phyloP scores from a whole-genome alignment of 1,140 invertebrate species.

The Contarinia nasturtii region DNA sequence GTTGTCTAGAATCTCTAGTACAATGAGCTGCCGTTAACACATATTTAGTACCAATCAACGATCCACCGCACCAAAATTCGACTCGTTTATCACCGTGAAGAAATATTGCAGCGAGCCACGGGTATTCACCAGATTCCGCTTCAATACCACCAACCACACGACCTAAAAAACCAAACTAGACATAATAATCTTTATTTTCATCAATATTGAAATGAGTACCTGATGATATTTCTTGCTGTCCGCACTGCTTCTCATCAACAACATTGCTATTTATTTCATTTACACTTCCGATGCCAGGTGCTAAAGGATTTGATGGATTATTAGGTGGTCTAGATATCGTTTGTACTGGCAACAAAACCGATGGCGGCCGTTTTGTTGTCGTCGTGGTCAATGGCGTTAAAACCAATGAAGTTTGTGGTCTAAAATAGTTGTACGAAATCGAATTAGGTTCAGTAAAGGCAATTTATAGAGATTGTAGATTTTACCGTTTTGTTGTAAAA shows the following conservation, averaged over 20 bases:
- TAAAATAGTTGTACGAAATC: not conserved
- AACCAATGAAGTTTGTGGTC: conserved; percentile 9
- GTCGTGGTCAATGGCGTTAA: conserved; percentile 5
- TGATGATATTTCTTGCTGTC: conserved; percentile 57
- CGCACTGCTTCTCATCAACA: conserved; percentile 45
- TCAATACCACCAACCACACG: conserved; percentile 79
- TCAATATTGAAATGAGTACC: too few relatives aligned
- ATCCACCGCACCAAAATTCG: conserved; percentile 89
- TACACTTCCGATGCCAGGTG: not conserved
- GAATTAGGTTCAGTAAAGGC: not conserved
- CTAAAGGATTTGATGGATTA: not conserved
- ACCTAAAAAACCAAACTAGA: too few relatives aligned
- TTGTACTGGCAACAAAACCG: conserved; percentile 6
- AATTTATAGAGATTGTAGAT: not conserved
- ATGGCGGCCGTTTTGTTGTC: not conserved
- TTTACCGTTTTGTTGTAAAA: too few relatives aligned
- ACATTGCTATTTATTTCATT: conserved; percentile 18
- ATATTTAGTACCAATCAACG: conserved; percentile 57
- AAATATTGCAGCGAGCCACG: conserved; percentile 88
- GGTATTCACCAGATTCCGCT: conserved; percentile 63
- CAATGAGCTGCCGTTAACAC: conserved; percentile 86
- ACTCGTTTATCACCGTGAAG: conserved; percentile 64
- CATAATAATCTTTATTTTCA: too few relatives aligned
- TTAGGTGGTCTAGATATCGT: not conserved
- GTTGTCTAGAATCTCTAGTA: conserved; percentile 64